Conservation (phyloP, 1,140 invertebrate genomes). For the Plutomurus gul region DNA sequence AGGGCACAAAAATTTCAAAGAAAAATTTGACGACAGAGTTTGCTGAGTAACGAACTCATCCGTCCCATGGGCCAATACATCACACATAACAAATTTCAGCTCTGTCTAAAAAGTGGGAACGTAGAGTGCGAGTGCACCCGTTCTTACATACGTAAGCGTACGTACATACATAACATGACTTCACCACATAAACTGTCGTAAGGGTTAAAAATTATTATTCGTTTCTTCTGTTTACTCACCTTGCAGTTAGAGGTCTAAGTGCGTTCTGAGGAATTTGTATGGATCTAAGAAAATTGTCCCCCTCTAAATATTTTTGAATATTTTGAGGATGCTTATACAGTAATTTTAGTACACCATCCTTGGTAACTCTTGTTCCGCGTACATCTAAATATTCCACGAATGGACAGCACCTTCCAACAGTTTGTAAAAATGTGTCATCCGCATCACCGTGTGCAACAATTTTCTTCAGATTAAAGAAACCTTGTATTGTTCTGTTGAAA, state of each 20-base stretch:
- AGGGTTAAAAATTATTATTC: too few species aligned
- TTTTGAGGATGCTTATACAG: conserved; percentile 21
- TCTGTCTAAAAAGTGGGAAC: too few species aligned
- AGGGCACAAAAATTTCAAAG: too few species aligned
- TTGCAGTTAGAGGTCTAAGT: background rate
- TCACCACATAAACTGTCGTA: too few species aligned
- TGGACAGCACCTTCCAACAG: conserved; percentile 40
- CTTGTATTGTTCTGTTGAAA: background rate
- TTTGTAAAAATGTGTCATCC: conserved; percentile 29
- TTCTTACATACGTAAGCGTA: too few species aligned
- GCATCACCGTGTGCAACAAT: conserved; percentile 41
- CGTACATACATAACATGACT: too few species aligned
- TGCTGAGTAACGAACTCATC: too few species aligned
- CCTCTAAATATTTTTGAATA: background rate
- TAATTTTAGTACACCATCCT: conserved; percentile 28
- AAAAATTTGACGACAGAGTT: too few species aligned
- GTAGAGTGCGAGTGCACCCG: too few species aligned
- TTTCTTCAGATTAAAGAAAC: background rate
- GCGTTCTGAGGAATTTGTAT: background rate
- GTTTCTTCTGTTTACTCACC: background rate
- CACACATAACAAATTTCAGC: too few species aligned
- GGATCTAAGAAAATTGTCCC: background rate
- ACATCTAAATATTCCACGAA: conserved; percentile 46
- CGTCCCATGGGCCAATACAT: too few species aligned
- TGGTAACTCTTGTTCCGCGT: conserved; percentile 29